phyloP scores from a whole-genome alignment of 1,140 invertebrate species.

The Rhysida immarginata region DNA sequence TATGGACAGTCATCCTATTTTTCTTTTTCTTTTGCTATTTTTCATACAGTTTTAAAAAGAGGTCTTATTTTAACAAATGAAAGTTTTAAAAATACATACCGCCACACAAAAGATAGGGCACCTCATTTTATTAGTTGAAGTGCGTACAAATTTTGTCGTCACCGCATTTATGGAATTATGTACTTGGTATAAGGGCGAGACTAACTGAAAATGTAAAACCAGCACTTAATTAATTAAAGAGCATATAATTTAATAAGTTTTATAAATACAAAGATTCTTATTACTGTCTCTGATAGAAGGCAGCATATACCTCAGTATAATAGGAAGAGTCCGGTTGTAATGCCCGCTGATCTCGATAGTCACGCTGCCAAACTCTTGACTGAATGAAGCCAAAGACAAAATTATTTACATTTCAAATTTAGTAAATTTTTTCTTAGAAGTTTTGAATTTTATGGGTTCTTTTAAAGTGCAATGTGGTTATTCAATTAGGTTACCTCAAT shows the following conservation, averaged over 20 bases:
- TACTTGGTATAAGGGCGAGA: constrained; percentile 32
- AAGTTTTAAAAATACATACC: no score
- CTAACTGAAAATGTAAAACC: constrained; percentile 21
- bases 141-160: constrained; percentile 71
- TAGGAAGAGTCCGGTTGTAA: constrained; percentile 82
- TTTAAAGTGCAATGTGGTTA: no score
- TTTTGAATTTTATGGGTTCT: no score
- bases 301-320: constrained; percentile 29
- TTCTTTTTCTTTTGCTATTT: no score
- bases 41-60: no score
- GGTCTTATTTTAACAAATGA: no score
- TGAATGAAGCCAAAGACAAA: no score
- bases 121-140: constrained; percentile 98
- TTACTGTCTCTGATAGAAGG: no score
- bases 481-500: constrained; percentile 71
- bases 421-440: no score
- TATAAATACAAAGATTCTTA: not conserved
- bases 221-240: not conserved
- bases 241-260: not conserved
- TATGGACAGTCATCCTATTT: no score
- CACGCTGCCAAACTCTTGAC: constrained; percentile 85
- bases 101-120: constrained; percentile 98
- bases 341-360: constrained; percentile 65
- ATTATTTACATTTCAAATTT: no score
- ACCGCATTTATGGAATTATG: constrained; percentile 42